phyloP scores from a whole-genome alignment of 2,888 invertebrate genomes.

The Disparrhopalites patrizii region DNA sequence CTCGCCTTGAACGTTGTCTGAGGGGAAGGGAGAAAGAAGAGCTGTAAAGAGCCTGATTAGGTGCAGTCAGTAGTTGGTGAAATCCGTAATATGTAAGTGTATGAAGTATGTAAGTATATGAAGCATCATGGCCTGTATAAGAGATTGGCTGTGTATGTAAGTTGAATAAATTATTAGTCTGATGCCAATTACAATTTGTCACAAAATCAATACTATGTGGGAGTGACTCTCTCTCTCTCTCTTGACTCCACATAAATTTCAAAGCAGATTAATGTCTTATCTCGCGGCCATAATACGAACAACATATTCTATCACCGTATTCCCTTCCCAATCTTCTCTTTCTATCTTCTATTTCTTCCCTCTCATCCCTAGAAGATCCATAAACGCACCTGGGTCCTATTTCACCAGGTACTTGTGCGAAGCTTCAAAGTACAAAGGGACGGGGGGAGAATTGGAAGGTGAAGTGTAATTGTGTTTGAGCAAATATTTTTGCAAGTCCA shows the following conservation, averaged over 20 bases:
- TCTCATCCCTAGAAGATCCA: not conserved
- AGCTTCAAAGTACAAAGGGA: no score
- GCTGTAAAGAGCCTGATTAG: no score
- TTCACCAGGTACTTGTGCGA: no score
- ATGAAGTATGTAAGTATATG: not conserved
- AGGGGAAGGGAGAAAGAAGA: no score
- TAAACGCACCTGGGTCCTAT: not conserved
- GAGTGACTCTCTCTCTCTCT: not conserved
- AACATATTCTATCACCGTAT: not conserved
- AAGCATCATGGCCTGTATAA: not conserved
- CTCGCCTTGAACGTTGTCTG: no score
- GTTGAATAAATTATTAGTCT: not conserved
- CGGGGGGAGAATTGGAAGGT: no score
- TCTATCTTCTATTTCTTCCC: not conserved
- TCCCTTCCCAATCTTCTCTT: no score
- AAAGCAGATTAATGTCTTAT: slow-evolving; percentile 1
- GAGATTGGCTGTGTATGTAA: no score
- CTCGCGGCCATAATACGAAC: not conserved
- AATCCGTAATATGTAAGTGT: not conserved
- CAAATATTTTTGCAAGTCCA: no score
- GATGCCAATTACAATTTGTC: slow-evolving; percentile 9
- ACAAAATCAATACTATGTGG: slow-evolving; percentile 12
- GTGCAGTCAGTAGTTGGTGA: no score
- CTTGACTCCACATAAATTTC: not conserved
- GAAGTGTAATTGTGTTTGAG: no score